These are phyloP conservation scores for Epistrophe grossulariae DNA, from an alignment of 2,888 invertebrate species.

Conservation along the genomic window DNA sequence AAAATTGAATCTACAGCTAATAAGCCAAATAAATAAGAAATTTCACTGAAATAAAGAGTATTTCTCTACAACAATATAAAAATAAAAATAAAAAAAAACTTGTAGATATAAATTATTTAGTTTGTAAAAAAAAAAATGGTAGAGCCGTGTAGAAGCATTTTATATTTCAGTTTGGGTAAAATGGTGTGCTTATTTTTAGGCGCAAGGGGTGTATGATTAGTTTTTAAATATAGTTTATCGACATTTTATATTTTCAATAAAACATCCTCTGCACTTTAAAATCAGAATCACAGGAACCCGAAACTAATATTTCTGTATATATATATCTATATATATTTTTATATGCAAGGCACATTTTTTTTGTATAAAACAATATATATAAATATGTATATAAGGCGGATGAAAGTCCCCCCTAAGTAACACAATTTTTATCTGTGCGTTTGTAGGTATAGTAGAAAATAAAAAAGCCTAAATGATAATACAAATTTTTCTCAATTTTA, in stretches of 20 bases:
- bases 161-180: conserved; percentile 43
- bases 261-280: conserved; percentile 56
- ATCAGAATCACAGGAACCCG: conserved; percentile 25
- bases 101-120: conserved; percentile 73
- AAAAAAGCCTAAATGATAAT: conserved; percentile 62
- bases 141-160: conserved; percentile 55
- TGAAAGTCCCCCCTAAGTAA: conserved; percentile 81
- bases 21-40: conserved; percentile 78
- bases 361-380: conserved; percentile 78
- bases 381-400: conserved; percentile 81
- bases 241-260: background rate
- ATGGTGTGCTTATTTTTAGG: conserved; percentile 38
- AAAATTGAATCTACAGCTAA: conserved; percentile 81
- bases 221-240: conserved; percentile 11
- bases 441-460: conserved; percentile 65
- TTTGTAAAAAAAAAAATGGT: conserved; percentile 53
- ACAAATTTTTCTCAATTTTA: conserved; percentile 48
- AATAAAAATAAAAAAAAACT: conserved; percentile 21
- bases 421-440: conserved; percentile 77
- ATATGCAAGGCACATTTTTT: conserved; percentile 58
- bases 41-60: conserved; percentile 64
- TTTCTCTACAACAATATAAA: conserved; percentile 45
- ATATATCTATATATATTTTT: conserved; percentile 74
- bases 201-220: conserved; percentile 35
- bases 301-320: conserved; percentile 53